A percentile compares a stretch with the other conserved stretches of the same genome.
Conservation (phyloP, 1,140 invertebrate species). For the Drosophila saltans region DNA sequence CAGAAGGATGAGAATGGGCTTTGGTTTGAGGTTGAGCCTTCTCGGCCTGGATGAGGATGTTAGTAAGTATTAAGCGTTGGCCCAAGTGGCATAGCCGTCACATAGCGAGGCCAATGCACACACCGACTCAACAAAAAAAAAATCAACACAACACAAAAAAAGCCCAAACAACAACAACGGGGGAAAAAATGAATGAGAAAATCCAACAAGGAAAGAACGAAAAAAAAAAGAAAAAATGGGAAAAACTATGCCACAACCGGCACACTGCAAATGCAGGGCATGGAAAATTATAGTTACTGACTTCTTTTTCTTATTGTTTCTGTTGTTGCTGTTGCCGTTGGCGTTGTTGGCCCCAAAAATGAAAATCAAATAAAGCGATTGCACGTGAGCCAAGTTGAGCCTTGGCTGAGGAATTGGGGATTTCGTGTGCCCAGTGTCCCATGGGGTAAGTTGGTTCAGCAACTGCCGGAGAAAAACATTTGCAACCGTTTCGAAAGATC, state of each 20-base stretch:
- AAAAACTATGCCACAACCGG: conserved; percentile 38
- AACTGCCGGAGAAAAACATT: conserved; percentile 3
- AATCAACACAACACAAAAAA: neutral
- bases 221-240: conserved; percentile 20
- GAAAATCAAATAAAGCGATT: conserved; percentile 78
- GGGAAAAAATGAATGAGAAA: neutral
- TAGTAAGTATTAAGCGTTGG: conserved; percentile 64
- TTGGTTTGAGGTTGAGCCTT: conserved; percentile 17
- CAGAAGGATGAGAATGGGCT: conserved; percentile 21
- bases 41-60: conserved; percentile 21
- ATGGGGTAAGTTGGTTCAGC: conserved; percentile 12
- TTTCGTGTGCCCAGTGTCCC: neutral
- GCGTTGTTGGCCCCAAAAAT: conserved; percentile 63
- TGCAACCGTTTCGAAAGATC: too few relatives aligned
- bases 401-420: conserved; percentile 2
- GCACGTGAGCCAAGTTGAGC: conserved; percentile 66
- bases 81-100: conserved; percentile 62
- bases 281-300: conserved; percentile 62
- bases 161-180: neutral
- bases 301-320: neutral
- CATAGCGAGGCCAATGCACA: conserved; percentile 17
- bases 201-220: neutral
- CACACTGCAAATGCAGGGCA: conserved; percentile 51
- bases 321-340: conserved; percentile 32
- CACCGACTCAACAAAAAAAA: neutral